These are phyloP conservation scores for Malacosoma neustria DNA, from an alignment of 2,888 invertebrate species.

Conservation along the genomic window DNA sequence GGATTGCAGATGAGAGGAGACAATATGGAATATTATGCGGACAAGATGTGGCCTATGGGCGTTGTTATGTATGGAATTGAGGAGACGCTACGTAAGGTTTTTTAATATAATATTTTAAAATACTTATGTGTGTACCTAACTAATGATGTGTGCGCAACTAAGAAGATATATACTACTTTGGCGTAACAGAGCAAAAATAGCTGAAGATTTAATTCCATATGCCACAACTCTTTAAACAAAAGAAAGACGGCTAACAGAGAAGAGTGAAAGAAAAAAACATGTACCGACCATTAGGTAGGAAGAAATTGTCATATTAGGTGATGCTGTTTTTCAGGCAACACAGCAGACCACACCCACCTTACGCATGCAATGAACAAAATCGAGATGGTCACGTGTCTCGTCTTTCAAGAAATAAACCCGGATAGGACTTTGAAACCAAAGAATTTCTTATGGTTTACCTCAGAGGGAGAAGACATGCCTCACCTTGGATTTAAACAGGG, in stretches of 20 bases:
- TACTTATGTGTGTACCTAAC: no score
- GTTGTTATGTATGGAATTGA: conserved; percentile 40
- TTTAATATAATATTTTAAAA: not conserved
- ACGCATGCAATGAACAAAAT: conserved; percentile 34
- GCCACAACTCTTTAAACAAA: no score
- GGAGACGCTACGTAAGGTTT: conserved; percentile 22
- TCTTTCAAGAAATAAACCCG: conserved; percentile 29
- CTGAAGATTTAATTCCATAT: no score
- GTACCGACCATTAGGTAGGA: no score
- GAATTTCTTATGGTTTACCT: conserved; percentile 32
- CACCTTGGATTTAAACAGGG: conserved; percentile 31
- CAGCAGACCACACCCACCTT: conserved; percentile 14
- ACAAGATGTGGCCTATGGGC: conserved; percentile 45
- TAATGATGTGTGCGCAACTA: no score
- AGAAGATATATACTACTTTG: no score
- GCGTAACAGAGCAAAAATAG: no score
- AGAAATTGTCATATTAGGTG: not conserved
- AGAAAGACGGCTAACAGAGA: no score
- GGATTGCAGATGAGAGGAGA: conserved; percentile 14
- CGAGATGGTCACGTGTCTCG: conserved; percentile 34
- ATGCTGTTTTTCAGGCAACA: conserved; percentile 12
- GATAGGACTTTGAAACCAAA: conserved; percentile 23
- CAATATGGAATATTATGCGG: conserved; percentile 27
- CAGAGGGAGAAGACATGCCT: conserved; percentile 28
- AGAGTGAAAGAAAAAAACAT: no score